Percentiles rank a stretch among this genome's conserved stretches.
These are phyloP conservation scores for Tupaia chinensis DNA, from an alignment of 2,113 vertebrate species.

Conservation along the genomic window DNA sequence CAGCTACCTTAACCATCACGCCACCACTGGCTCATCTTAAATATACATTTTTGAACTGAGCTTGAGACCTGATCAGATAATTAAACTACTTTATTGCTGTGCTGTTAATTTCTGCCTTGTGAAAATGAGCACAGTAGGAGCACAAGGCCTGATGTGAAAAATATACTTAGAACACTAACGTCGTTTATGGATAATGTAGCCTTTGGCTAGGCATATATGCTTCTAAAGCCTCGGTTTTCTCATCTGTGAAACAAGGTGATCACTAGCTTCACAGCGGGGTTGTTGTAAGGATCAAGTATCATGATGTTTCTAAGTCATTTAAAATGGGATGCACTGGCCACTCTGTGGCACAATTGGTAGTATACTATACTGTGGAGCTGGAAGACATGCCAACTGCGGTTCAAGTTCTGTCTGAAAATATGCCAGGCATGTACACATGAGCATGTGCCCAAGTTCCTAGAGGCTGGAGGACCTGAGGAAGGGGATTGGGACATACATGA, in stretches of 20 bases:
- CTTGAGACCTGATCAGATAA: neutral
- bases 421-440: no score
- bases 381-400: no score
- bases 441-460: no score
- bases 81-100: neutral
- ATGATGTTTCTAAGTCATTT: neutral
- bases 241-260: no score
- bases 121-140: neutral
- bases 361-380: no score
- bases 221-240: neutral
- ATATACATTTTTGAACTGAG: neutral
- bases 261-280: neutral
- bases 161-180: neutral
- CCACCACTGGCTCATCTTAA: no score
- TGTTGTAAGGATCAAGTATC: neutral
- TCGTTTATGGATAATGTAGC: neutral
- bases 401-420: no score
- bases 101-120: neutral
- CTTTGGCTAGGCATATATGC: neutral
- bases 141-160: neutral
- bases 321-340: neutral
- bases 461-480: no score
- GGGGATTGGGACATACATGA: no score
- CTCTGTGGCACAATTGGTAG: no score
- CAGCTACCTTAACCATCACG: no score